Conservation (phyloP, 1,140 invertebrate genomes). For the Micrasema longulum region DNA sequence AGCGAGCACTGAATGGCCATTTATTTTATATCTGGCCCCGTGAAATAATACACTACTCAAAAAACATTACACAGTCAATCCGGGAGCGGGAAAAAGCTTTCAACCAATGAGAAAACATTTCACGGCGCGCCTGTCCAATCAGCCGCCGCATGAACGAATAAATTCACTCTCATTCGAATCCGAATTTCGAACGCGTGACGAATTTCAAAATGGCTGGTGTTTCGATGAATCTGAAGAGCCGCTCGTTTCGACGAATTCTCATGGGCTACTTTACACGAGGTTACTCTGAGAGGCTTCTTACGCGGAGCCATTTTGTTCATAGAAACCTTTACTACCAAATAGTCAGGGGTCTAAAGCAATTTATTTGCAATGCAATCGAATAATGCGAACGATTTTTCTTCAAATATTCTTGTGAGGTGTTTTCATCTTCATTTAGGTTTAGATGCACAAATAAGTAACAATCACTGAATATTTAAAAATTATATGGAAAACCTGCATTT, state of each 20-base stretch:
- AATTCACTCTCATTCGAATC: constrained; percentile 54
- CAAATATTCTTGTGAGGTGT: too few species aligned
- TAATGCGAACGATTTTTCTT: too few species aligned
- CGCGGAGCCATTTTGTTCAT: not conserved
- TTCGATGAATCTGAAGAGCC: not conserved
- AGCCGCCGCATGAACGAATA: constrained; percentile 46
- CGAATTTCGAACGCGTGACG: constrained; percentile 50
- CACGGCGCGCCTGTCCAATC: constrained; percentile 43
- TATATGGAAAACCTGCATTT: too few species aligned
- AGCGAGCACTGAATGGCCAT: constrained; percentile 21
- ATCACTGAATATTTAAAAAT: too few species aligned
- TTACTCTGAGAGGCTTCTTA: not conserved
- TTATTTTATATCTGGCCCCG: constrained; percentile 11
- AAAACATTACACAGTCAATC: constrained; percentile 42
- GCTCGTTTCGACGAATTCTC: constrained; percentile 21
- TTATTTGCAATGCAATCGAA: not conserved
- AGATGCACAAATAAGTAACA: too few species aligned
- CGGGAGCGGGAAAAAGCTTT: constrained; percentile 29
- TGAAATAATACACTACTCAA: constrained; percentile 41
- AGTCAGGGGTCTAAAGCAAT: not conserved
- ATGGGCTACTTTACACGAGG: constrained; percentile 22
- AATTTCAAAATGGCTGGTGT: constrained; percentile 45
- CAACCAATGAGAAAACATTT: constrained; percentile 37
- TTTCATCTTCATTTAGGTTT: too few species aligned
- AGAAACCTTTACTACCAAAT: not conserved